A percentile compares a stretch with the other conserved stretches of the same genome.
These are phyloP conservation scores for Gallinago paraguaiae DNA, from an alignment of 2,113 vertebrate genomes.

Conservation along the genomic window DNA sequence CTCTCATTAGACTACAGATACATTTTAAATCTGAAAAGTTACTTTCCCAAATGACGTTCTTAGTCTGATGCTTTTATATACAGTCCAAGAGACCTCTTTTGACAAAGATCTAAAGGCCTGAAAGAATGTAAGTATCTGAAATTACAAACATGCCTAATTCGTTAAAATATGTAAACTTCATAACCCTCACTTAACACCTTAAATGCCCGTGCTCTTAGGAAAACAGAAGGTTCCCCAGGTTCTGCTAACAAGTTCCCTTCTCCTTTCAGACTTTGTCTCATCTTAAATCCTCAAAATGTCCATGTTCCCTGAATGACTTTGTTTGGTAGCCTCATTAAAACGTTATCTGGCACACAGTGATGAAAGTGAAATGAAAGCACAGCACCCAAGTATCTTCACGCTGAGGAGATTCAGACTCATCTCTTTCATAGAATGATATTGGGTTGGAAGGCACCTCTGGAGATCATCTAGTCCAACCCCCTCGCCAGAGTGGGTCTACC, in stretches of 20 bases:
- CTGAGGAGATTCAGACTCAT: neutral
- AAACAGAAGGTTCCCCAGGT: neutral
- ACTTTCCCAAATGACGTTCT: neutral
- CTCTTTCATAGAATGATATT: neutral
- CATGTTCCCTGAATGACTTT: neutral
- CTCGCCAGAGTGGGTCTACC: too few species aligned
- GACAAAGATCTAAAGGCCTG: neutral
- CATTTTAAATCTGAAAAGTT: neutral
- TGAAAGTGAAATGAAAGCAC: neutral
- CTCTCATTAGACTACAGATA: neutral
- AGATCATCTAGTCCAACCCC: too few species aligned
- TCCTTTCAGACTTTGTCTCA: neutral
- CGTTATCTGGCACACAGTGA: neutral
- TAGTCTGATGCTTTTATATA: neutral
- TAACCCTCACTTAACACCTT: neutral
- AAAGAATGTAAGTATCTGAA: neutral
- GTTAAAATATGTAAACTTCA: neutral
- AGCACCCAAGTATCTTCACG: neutral
- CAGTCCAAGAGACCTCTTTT: neutral
- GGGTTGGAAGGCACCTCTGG: too few species aligned
- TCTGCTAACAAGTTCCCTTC: neutral
- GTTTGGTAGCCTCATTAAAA: neutral
- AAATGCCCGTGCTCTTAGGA: neutral
- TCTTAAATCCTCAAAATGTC: neutral
- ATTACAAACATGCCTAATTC: neutral